Percentiles rank a stretch among this genome's conserved stretches.
phyloP scores from a whole-genome alignment of 2,797 vertebrate genomes.

The Philypnodon macrostomus region DNA sequence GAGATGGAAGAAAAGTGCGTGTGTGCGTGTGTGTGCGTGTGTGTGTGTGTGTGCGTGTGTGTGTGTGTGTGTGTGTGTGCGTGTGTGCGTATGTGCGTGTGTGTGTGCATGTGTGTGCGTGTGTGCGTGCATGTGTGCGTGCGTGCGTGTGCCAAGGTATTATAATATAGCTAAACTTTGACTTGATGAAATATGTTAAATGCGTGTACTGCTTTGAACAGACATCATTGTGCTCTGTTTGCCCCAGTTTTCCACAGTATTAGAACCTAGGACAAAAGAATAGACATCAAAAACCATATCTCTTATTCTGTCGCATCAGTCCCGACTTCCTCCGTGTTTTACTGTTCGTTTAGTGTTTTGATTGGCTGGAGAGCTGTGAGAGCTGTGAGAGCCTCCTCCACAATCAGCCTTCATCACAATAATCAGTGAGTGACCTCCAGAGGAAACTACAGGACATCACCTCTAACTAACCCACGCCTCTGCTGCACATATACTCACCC shows the following conservation, averaged over 20 bases:
- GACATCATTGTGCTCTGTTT: not conserved
- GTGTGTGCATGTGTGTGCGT: too few relatives aligned
- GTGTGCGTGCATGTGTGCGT: too few relatives aligned
- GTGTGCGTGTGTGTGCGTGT: too few relatives aligned
- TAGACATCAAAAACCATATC: not conserved
- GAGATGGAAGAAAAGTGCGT: not conserved
- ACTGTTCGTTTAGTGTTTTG: slow-evolving; percentile 1
- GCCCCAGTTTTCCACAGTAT: not conserved
- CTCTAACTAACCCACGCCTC: not conserved
- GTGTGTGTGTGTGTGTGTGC: too few relatives aligned
- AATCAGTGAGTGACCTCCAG: slow-evolving; percentile 29
- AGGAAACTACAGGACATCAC: not conserved
- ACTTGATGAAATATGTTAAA: too few relatives aligned
- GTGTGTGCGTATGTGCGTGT: too few relatives aligned
- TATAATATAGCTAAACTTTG: too few relatives aligned
- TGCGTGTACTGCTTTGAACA: not conserved
- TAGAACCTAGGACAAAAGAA: not conserved
- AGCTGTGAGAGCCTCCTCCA: slow-evolving; percentile 20
- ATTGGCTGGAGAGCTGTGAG: slow-evolving; percentile 11
- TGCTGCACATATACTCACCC: not conserved
- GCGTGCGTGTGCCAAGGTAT: too few relatives aligned
- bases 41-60: too few relatives aligned
- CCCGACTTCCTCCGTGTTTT: slow-evolving; percentile 1
- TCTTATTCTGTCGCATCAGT: not conserved
- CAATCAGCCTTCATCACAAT: slow-evolving; percentile 29